Percentiles rank a stretch among this genome's conserved stretches.
Conservation (phyloP, 1,140 invertebrate genomes). For the Drosophila pruinosa region DNA sequence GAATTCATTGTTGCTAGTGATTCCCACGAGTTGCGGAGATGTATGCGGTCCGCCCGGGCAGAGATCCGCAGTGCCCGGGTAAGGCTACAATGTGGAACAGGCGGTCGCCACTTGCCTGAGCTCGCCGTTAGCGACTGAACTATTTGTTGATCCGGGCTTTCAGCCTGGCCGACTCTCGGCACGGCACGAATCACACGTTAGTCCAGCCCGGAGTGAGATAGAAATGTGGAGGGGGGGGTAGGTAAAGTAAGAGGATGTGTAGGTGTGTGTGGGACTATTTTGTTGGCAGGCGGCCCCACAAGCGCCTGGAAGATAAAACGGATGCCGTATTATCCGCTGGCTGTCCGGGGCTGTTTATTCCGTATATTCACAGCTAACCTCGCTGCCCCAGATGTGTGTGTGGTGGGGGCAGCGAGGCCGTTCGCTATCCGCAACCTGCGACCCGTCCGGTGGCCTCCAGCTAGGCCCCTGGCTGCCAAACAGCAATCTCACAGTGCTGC, state of each 20-base stretch:
- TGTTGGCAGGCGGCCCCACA: conserved; percentile 21
- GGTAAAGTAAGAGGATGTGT: neutral
- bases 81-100: conserved; percentile 28
- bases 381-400: neutral
- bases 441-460: conserved; percentile 45
- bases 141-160: conserved; percentile 37
- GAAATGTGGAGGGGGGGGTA: too few species aligned
- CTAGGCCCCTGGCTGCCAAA: conserved; percentile 21
- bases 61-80: conserved; percentile 36
- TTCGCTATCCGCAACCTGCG: conserved; percentile 51
- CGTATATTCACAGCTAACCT: conserved; percentile 41
- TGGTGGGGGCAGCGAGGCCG: neutral
- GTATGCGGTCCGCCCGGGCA: conserved; percentile 27
- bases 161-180: conserved; percentile 37
- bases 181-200: conserved; percentile 37
- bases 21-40: conserved; percentile 36
- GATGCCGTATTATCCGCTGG: conserved; percentile 19
- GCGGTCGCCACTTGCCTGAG: conserved; percentile 31
- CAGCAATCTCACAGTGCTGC: conserved; percentile 9
- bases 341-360: conserved; percentile 39
- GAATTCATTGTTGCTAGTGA: conserved; percentile 15
- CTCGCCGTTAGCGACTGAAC: conserved; percentile 38
- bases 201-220: conserved; percentile 34
- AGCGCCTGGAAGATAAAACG: conserved; percentile 13
- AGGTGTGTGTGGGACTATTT: conserved; percentile 5